Percentiles rank a stretch among this genome's conserved stretches.
Evolutionary conservation across 2,113 vertebrate genomes (phyloP).

Genomic region (Phrynosoma platyrhinos): DNA sequence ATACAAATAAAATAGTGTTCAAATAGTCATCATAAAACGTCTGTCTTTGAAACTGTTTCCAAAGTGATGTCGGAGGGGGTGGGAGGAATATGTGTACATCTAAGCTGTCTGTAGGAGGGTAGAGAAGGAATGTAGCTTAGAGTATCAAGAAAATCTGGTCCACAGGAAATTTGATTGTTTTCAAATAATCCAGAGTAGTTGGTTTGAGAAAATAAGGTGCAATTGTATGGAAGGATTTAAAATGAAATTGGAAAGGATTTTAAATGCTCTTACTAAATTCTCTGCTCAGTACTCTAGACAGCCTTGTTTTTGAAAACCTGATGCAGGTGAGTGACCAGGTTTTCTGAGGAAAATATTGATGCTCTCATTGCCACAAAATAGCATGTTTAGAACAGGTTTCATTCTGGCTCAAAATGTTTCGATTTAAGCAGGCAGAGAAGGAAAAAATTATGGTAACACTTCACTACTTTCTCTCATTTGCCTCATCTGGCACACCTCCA

Average conservation of each 20-base stretch:
- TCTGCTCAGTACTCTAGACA: constrained; percentile 45
- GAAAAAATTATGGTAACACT: constrained; percentile 8
- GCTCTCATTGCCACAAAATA: background rate
- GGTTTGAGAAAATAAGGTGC: constrained; percentile 41
- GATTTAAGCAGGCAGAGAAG: background rate
- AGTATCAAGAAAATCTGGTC: background rate
- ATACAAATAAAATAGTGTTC: constrained; percentile 26
- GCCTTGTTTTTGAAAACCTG: constrained; percentile 60
- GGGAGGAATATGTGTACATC: background rate
- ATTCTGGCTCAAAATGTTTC: constrained; percentile 15
- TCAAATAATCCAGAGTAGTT: constrained; percentile 62
- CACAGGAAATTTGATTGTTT: constrained; percentile 51
- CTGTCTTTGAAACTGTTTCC: constrained; percentile 58
- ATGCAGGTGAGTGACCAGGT: constrained; percentile 52
- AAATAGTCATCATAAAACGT: constrained; percentile 28
- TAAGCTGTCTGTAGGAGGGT: constrained; percentile 13
- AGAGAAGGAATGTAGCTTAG: constrained; percentile 26
- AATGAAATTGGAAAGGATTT: constrained; percentile 61
- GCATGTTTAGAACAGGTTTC: background rate
- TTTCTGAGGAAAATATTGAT: constrained; percentile 56
- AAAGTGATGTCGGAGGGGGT: background rate
- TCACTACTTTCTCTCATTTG: background rate
- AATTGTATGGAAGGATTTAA: constrained; percentile 58
- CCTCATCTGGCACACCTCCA: background rate
- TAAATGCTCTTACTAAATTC: constrained; percentile 52